Percentiles rank a stretch among this genome's conserved stretches.
These are phyloP conservation scores for Cyrtorhinus lividipennis DNA, from an alignment of 1,140 invertebrate genomes.

Conservation along the genomic window DNA sequence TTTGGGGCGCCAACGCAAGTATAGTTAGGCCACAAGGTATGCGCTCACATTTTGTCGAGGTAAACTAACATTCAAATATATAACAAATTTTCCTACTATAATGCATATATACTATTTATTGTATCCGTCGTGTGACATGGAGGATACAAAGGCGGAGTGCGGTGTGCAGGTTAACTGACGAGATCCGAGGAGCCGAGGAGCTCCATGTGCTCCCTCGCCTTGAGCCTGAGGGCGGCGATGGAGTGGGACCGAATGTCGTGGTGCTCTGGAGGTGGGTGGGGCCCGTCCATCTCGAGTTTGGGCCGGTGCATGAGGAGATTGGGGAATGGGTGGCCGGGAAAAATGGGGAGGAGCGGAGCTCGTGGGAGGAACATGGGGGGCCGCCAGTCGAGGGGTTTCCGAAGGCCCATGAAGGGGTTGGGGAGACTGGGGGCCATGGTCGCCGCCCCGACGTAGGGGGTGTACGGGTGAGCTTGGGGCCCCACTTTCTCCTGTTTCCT, in stretches of 20 bases:
- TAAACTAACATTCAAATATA: too few relatives aligned
- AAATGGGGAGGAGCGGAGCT: slow-evolving; percentile 35
- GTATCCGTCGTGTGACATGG: too few relatives aligned
- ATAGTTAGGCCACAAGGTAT: too few relatives aligned
- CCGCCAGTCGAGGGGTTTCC: slow-evolving; percentile 57
- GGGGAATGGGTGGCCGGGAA: slow-evolving; percentile 36
- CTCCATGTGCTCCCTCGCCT: slow-evolving; percentile 71
- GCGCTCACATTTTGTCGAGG: too few relatives aligned
- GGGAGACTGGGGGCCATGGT: slow-evolving; percentile 52
- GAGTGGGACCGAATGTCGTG: slow-evolving; percentile 74
- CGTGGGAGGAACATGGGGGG: slow-evolving; percentile 36
- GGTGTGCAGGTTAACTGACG: slow-evolving; percentile 6
- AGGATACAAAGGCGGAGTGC: too few relatives aligned
- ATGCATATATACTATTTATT: too few relatives aligned
- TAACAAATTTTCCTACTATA: too few relatives aligned
- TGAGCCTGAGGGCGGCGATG: slow-evolving; percentile 75
- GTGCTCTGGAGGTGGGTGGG: slow-evolving; percentile 33
- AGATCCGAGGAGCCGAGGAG: slow-evolving; percentile 14
- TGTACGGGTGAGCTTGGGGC: slow-evolving; percentile 77
- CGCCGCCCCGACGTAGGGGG: slow-evolving; percentile 55
- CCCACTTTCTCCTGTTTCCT: slow-evolving; percentile 77
- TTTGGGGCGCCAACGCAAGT: too few relatives aligned
- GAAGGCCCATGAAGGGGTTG: slow-evolving; percentile 56
- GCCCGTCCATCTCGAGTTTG: slow-evolving; percentile 37
- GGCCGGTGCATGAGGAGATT: slow-evolving; percentile 45